Evolutionary conservation across 2,113 vertebrate genomes (phyloP).

Genomic region (Pavo muticus): DNA sequence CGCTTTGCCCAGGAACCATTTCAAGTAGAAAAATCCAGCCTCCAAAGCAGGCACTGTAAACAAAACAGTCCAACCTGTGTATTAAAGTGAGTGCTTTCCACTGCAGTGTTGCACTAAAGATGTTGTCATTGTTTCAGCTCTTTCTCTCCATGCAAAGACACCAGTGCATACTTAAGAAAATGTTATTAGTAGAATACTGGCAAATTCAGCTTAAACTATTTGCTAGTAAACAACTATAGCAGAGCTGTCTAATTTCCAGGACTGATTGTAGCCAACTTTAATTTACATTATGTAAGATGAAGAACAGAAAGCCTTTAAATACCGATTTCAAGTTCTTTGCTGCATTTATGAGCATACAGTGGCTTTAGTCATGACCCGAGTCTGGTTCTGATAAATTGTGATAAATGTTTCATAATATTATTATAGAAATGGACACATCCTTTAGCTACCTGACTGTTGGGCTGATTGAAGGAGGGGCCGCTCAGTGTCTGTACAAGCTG

Average conservation of each 20-base stretch:
- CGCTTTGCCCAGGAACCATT: conserved; percentile 47
- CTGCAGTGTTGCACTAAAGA: not conserved
- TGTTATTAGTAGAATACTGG: not conserved
- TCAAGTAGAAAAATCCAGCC: not conserved
- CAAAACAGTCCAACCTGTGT: conserved; percentile 31
- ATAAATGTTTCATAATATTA: conserved; percentile 8
- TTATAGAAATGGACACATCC: not conserved
- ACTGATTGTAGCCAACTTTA: not conserved
- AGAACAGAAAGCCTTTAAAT: conserved; percentile 18
- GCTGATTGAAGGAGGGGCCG: not conserved
- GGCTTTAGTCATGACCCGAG: not conserved
- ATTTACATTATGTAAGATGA: not conserved
- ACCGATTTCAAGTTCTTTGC: not conserved
- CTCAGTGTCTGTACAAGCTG: not conserved
- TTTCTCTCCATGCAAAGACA: not conserved
- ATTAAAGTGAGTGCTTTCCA: conserved; percentile 9
- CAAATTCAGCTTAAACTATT: not conserved
- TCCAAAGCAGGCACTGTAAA: conserved; percentile 24
- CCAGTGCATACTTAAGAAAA: not conserved
- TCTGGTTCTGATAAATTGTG: conserved; percentile 32
- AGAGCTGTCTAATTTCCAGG: conserved; percentile 25
- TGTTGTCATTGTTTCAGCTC: not conserved
- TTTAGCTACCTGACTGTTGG: not conserved
- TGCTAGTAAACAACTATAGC: not conserved
- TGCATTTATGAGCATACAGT: not conserved